Evolutionary conservation across 92 coral and sea anemone species (phyloP).

Genomic region (Umimayanthus kanabou): DNA sequence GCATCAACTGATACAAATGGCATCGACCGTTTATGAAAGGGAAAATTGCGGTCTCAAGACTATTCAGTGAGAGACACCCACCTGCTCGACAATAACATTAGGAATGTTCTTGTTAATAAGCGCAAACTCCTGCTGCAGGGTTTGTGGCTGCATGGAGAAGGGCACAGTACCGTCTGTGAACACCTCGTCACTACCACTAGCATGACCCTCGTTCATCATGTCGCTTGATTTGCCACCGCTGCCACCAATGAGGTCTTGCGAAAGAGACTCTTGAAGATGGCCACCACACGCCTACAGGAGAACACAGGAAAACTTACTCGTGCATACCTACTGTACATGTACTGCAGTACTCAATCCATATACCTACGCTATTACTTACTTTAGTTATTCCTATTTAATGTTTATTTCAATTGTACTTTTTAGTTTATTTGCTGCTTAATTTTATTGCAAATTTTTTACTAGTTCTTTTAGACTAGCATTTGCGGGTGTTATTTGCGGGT

Average conservation of each 20-base stretch:
- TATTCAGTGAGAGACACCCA: not conserved
- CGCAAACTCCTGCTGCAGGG: constrained; percentile 88
- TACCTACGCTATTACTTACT: too few species aligned
- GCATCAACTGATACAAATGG: too few species aligned
- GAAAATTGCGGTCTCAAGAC: too few species aligned
- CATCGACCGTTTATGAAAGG: too few species aligned
- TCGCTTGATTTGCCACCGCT: constrained; percentile 43
- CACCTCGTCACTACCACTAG: constrained; percentile 16
- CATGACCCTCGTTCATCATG: constrained; percentile 26
- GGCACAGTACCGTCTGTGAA: constrained; percentile 39
- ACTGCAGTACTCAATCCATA: too few species aligned
- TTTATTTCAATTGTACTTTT: too few species aligned
- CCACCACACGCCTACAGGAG: constrained; percentile 74
- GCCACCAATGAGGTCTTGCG: constrained; percentile 42
- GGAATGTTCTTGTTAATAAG: constrained; percentile 84
- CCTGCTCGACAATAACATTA: constrained; percentile 85
- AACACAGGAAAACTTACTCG: not conserved
- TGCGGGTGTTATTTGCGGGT: too few species aligned
- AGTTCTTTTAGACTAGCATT: too few species aligned
- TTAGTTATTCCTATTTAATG: too few species aligned
- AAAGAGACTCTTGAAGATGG: constrained; percentile 54
- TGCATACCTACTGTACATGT: not conserved
- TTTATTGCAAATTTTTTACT: too few species aligned
- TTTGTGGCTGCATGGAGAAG: constrained; percentile 65
- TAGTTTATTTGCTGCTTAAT: too few species aligned